A percentile compares a stretch with the other conserved stretches of the same genome.
Conservation (phyloP, 2,797 vertebrate species). For the Syngnathus acus region DNA sequence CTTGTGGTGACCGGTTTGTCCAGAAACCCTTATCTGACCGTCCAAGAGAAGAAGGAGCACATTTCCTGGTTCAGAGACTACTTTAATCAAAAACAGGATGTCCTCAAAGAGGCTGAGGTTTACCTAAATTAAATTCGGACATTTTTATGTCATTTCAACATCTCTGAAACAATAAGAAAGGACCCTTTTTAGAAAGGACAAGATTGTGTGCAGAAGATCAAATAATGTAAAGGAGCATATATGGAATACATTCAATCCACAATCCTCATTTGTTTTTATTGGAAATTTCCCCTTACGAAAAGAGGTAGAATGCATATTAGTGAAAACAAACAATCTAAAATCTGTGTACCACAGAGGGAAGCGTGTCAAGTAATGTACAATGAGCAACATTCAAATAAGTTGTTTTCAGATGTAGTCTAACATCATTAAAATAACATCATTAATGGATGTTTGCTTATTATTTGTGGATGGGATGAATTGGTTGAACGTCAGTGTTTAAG, state of each 20-base stretch:
- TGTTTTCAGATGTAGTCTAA: neutral
- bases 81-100: conserved; percentile 81
- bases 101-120: conserved; percentile 74
- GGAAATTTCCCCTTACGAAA: neutral
- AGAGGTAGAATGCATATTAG: neutral
- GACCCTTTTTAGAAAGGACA: neutral
- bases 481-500: neutral
- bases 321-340: neutral
- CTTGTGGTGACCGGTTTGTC: conserved; percentile 85
- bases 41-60: conserved; percentile 85
- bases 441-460: conserved; percentile 5
- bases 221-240: neutral
- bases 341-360: neutral
- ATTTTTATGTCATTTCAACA: neutral
- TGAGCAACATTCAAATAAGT: neutral
- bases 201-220: neutral
- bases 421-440: neutral
- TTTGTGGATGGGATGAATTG: neutral
- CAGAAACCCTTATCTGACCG: conserved; percentile 81
- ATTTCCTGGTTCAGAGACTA: conserved; percentile 93
- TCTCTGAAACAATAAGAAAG: neutral
- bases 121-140: conserved; percentile 55
- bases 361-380: neutral
- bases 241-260: no score
- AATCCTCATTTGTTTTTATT: neutral